Evolutionary conservation across 2,888 invertebrate species (phyloP).

Genomic region (Plebejus argus): DNA sequence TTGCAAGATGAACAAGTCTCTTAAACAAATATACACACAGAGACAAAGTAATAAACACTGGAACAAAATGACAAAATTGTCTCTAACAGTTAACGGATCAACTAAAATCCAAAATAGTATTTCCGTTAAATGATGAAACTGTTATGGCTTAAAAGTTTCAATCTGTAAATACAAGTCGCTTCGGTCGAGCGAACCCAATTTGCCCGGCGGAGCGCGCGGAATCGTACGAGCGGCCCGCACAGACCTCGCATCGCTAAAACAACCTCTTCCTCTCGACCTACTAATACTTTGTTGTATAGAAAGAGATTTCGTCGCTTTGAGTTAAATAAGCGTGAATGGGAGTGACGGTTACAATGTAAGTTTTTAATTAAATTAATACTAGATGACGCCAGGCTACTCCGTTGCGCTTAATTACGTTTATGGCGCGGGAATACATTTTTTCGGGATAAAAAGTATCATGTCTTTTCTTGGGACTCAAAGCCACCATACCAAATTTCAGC

Average conservation of each 20-base stretch:
- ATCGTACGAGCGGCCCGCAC: constrained; percentile 31
- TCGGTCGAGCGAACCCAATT: constrained; percentile 36
- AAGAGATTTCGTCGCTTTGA: neutral
- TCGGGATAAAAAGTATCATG: too few relatives aligned
- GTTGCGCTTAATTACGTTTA: too few relatives aligned
- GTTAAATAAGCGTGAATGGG: neutral
- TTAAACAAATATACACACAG: neutral
- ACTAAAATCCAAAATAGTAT: constrained; percentile 28
- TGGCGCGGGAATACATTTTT: too few relatives aligned
- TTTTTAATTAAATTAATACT: neutral
- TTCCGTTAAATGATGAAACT: constrained; percentile 31
- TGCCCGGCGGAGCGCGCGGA: constrained; percentile 31
- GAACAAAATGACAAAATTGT: neutral
- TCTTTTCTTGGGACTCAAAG: too few relatives aligned
- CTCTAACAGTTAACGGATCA: constrained; percentile 11
- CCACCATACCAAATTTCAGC: too few relatives aligned
- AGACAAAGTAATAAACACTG: neutral
- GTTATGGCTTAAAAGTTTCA: constrained; percentile 35
- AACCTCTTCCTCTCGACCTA: constrained; percentile 24
- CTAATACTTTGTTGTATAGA: constrained; percentile 27
- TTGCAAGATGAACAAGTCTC: too few relatives aligned
- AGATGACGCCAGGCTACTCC: too few relatives aligned
- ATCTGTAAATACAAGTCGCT: constrained; percentile 33
- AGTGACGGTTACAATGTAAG: neutral
- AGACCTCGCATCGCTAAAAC: constrained; percentile 20